Evolutionary conservation across 2,888 invertebrate species (phyloP), one percentile per base, ranked within the genome.

Genomic region (Eupithecia subumbrata): DNA sequence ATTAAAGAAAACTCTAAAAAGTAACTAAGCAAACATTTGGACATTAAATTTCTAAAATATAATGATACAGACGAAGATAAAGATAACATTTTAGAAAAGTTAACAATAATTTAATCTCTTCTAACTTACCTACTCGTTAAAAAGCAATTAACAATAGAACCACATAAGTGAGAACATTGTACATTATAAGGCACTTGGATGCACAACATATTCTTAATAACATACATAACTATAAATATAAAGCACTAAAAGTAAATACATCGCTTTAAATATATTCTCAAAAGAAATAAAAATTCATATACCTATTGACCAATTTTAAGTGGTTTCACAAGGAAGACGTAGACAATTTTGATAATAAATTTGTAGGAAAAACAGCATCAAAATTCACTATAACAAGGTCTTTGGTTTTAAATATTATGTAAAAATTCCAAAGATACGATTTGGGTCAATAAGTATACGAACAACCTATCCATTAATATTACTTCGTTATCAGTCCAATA

Each of bases 91-190:
- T 82, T 88, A 93, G 93, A 89, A 91, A 92, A 93, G 90, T 94
- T 93, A 95, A 94, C 94, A 94, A 94, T 94, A 94, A 94, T 94
- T 94, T 94, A 94, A 94, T 94, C 93, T 94, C 93, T 89, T 92
- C 92, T 92, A 92, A 89, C 90, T 90, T 90, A 90, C 90, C 90
- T 90, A 90, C 87, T 89, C 89, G 85, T 81, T 87, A 87, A 86
- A 88, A 92, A 93, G 91, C 91, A 90, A 85, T 89, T 91, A 94
- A 94, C 92, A 93, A 88, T 91, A 93, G 92, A 92, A 93, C 92
- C 94, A 91, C 88, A 87, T 89, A 87, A 85, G 87, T 88, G 86
- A 88, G 89, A 91, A 91, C 87, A 92, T 94, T 93, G 92, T 94
- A 94, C 93, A 93, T 89, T 90, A 90, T 91, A 94, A 94, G 94